These are phyloP conservation scores for Scaptodrosophila latifasciaeformis DNA, from an alignment of 2,888 invertebrate species.

Conservation along the genomic window DNA sequence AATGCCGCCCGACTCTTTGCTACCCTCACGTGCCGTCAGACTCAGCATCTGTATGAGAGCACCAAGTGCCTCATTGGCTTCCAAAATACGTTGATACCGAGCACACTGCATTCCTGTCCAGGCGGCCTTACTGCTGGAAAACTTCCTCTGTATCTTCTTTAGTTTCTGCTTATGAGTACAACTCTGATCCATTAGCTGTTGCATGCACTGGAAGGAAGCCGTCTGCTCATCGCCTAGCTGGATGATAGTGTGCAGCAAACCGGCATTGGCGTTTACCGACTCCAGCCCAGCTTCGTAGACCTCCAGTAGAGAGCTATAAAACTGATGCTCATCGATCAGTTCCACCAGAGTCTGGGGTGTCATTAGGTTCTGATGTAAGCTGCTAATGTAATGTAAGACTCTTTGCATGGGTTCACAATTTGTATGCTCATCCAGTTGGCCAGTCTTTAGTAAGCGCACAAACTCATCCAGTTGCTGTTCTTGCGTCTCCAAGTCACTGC, in stretches of 20 bases:
- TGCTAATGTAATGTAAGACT: conserved; percentile 87
- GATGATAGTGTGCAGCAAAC: conserved; percentile 77
- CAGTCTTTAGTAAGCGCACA: conserved; percentile 89
- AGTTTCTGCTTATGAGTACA: conserved; percentile 87
- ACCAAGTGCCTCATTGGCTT: conserved; percentile 78
- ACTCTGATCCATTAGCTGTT: conserved; percentile 83
- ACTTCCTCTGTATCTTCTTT: conserved; percentile 84
- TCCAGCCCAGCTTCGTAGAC: conserved; percentile 82
- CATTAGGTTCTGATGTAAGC: conserved; percentile 86
- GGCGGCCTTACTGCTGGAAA: conserved; percentile 76
- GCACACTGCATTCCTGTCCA: conserved; percentile 71
- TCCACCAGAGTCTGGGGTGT: conserved; percentile 80
- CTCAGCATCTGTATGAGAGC: conserved; percentile 79
- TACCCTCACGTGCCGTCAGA: conserved; percentile 78
- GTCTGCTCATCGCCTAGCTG: conserved; percentile 79
- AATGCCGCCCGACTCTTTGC: conserved; percentile 77
- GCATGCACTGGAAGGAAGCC: conserved; percentile 84
- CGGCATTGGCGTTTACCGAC: conserved; percentile 81
- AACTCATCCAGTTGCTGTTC: conserved; percentile 92
- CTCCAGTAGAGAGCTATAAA: conserved; percentile 76
- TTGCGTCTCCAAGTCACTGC: conserved; percentile 91
- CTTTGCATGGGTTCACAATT: conserved; percentile 89
- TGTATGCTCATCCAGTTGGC: conserved; percentile 96
- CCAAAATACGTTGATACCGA: conserved; percentile 77
- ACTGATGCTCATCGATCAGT: conserved; percentile 80